A percentile compares a stretch with the other conserved stretches of the same genome.
These are phyloP conservation scores for Stenodema calcarata DNA, from an alignment of 2,888 invertebrate genomes.

Conservation along the genomic window DNA sequence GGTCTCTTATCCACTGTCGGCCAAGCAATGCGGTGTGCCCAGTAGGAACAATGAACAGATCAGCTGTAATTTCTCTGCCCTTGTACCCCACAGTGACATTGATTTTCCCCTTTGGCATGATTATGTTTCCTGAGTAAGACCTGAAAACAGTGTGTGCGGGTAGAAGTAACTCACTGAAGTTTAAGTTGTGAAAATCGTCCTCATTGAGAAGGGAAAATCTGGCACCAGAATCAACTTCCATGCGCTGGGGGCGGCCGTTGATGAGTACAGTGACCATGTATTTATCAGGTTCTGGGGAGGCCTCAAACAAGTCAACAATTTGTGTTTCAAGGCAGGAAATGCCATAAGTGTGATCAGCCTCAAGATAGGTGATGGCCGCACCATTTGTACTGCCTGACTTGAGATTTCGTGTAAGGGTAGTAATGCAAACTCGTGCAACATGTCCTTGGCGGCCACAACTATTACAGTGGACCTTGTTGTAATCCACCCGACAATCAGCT, in stretches of 20 bases:
- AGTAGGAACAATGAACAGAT: slow-evolving; percentile 35
- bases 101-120: slow-evolving; percentile 20
- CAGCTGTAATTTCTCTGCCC: not conserved
- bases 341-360: not conserved
- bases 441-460: not conserved
- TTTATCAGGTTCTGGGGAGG: slow-evolving; percentile 1
- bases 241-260: slow-evolving; percentile 1
- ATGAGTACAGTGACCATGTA: slow-evolving; percentile 35
- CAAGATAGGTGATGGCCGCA: not conserved
- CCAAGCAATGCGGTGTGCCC: slow-evolving; percentile 38
- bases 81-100: not conserved
- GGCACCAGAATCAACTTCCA: slow-evolving; percentile 25
- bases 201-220: not conserved
- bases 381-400: not conserved
- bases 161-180: slow-evolving; percentile 4
- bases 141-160: not conserved
- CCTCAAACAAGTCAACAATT: slow-evolving; percentile 3
- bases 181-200: not conserved
- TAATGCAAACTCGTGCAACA: not conserved
- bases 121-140: slow-evolving; percentile 25
- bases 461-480: not conserved
- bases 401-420: not conserved
- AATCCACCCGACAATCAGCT: not conserved
- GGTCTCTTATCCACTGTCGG: slow-evolving; percentile 25
- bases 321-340: not conserved